Evolutionary conservation across 2,888 invertebrate species (phyloP).

Genomic region (Lampropteryx suffumata): DNA sequence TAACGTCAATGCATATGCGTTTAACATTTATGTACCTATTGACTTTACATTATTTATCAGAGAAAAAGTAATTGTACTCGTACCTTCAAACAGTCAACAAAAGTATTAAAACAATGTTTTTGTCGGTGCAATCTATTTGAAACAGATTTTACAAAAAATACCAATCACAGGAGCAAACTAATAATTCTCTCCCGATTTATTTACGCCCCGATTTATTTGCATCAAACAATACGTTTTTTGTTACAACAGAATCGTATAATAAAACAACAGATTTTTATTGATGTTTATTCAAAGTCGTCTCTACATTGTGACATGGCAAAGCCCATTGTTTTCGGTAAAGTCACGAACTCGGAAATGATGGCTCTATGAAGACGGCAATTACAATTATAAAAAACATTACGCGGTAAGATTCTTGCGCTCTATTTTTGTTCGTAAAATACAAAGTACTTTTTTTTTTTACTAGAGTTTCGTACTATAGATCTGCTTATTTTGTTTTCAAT

Average conservation of each 20-base stretch:
- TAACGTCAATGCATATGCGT: no score
- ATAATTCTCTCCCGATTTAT: slow-evolving; percentile 34
- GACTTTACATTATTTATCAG: not conserved
- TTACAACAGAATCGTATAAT: slow-evolving; percentile 31
- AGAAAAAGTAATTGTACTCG: no score
- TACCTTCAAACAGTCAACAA: no score
- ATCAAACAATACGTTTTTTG: slow-evolving; percentile 45
- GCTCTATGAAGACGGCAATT: slow-evolving; percentile 53
- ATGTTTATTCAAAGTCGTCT: slow-evolving; percentile 62
- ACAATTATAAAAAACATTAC: slow-evolving; percentile 51
- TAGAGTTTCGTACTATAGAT: no score
- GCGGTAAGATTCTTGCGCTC: slow-evolving; percentile 23
- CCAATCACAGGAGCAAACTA: slow-evolving; percentile 31
- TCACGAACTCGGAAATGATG: slow-evolving; percentile 69
- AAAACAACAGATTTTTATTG: slow-evolving; percentile 47
- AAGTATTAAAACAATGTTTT: slow-evolving; percentile 5
- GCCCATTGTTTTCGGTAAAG: slow-evolving; percentile 76
- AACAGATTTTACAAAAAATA: slow-evolving; percentile 21
- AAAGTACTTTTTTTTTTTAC: no score
- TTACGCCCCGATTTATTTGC: slow-evolving; percentile 33
- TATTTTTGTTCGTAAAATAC: slow-evolving; percentile 8
- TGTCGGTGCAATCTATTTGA: slow-evolving; percentile 12
- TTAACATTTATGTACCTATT: no score
- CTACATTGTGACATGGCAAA: slow-evolving; percentile 58
- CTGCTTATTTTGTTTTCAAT: no score